phyloP scores from a whole-genome alignment of 2,113 vertebrate genomes.

The Callopanchax toddi region DNA sequence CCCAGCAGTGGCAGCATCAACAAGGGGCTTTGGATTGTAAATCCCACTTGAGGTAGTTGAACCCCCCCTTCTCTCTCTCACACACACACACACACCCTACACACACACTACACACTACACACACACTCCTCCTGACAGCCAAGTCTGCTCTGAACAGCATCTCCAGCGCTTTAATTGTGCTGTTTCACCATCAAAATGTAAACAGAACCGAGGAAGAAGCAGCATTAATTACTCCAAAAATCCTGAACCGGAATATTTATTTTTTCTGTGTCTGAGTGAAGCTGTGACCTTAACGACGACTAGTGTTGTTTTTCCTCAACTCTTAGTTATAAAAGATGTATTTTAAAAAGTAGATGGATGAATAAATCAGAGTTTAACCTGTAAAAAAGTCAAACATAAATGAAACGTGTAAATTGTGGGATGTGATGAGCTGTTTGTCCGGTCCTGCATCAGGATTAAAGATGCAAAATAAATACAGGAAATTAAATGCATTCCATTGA shows the following conservation, averaged over 20 bases:
- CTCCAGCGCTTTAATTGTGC: conserved; percentile 81
- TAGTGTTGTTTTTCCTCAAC: background rate
- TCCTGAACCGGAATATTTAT: conserved; percentile 71
- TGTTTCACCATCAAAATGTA: conserved; percentile 71
- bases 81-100: background rate
- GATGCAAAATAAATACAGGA: too few species aligned
- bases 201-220: conserved; percentile 66
- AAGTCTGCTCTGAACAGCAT: conserved; percentile 78
- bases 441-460: too few species aligned
- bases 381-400: too few species aligned
- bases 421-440: too few species aligned
- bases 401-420: too few species aligned
- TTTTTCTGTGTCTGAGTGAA: conserved; percentile 51
- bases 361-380: too few species aligned
- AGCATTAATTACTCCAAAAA: conserved; percentile 71
- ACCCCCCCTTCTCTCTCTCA: background rate
- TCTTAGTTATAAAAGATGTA: too few species aligned
- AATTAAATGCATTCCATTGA: too few species aligned
- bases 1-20: conserved; percentile 12
- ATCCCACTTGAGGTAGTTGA: conserved; percentile 18
- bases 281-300: background rate
- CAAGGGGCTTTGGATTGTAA: conserved; percentile 27
- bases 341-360: too few species aligned
- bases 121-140: conserved; percentile 10
- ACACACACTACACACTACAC: background rate